Percentiles rank a stretch among this genome's conserved stretches.
phyloP scores from a whole-genome alignment of 2,113 vertebrate species.

The Benthochromis sp. region DNA sequence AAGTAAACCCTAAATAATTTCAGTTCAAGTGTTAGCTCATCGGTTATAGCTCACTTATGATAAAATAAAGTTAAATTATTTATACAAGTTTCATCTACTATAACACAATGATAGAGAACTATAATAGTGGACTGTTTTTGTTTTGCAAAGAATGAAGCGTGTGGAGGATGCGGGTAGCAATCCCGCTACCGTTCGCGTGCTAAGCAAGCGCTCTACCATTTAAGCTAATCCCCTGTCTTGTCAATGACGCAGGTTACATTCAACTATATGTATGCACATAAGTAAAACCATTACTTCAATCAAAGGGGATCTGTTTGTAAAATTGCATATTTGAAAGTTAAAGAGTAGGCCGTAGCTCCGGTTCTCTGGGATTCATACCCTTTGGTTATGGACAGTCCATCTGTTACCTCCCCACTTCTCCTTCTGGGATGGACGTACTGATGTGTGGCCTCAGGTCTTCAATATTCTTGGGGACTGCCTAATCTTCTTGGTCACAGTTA shows the following conservation, averaged over 20 bases:
- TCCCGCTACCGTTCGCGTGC: constrained; percentile 71
- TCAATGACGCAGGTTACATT: background rate
- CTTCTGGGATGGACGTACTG: background rate
- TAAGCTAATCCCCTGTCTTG: background rate
- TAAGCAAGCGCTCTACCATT: constrained; percentile 75
- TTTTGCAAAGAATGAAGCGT: accelerated
- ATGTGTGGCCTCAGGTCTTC: accelerated
- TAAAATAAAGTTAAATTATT: background rate
- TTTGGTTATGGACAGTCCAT: background rate
- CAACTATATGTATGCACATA: background rate
- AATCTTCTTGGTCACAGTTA: accelerated
- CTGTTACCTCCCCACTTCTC: background rate
- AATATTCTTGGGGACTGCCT: accelerated
- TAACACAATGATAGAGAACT: background rate
- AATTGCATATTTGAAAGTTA: accelerated
- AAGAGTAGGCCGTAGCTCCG: accelerated
- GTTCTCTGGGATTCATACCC: background rate
- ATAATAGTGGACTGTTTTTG: background rate
- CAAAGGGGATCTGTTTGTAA: accelerated
- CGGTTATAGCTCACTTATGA: background rate
- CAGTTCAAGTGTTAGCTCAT: background rate
- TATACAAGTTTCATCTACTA: background rate
- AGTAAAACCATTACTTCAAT: background rate
- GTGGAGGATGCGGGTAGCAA: constrained; percentile 45
- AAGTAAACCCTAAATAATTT: background rate